Evolutionary conservation across 2,797 vertebrate species (phyloP).

Genomic region (Argentina silus): DNA sequence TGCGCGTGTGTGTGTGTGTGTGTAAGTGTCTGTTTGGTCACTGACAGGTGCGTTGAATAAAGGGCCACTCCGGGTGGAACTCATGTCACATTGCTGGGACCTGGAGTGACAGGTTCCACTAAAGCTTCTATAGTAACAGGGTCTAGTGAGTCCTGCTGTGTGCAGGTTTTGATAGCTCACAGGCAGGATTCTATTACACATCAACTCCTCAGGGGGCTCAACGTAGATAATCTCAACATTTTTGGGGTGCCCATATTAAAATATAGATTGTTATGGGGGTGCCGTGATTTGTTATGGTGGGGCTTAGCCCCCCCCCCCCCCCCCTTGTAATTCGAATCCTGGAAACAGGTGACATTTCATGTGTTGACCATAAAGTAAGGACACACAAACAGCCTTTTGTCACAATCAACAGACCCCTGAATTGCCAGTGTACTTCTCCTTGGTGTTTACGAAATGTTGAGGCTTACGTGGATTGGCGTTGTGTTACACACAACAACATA

Average conservation of each 20-base stretch:
- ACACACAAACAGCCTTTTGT: too few relatives aligned
- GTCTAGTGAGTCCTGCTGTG: background rate
- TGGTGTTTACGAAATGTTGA: background rate
- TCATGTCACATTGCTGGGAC: background rate
- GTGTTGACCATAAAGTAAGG: too few relatives aligned
- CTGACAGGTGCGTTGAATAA: background rate
- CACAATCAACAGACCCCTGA: too few relatives aligned
- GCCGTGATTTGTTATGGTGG: too few relatives aligned
- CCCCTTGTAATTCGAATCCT: too few relatives aligned
- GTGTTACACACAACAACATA: constrained; percentile 1
- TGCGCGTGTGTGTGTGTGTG: background rate
- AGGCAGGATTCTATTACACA: background rate
- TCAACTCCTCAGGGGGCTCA: too few relatives aligned
- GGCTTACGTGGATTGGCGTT: background rate
- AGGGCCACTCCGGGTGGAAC: background rate
- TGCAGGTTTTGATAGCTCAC: background rate
- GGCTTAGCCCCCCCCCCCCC: too few relatives aligned
- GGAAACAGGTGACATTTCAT: too few relatives aligned
- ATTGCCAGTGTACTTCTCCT: too few relatives aligned
- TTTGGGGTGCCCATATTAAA: too few relatives aligned
- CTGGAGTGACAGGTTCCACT: background rate
- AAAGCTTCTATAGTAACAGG: background rate
- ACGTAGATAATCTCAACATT: too few relatives aligned
- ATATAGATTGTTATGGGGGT: too few relatives aligned
- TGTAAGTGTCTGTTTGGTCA: background rate